Percentiles rank a stretch among this genome's conserved stretches.
Conservation (phyloP, 1,140 invertebrate species). For the Caerostris darwini region DNA sequence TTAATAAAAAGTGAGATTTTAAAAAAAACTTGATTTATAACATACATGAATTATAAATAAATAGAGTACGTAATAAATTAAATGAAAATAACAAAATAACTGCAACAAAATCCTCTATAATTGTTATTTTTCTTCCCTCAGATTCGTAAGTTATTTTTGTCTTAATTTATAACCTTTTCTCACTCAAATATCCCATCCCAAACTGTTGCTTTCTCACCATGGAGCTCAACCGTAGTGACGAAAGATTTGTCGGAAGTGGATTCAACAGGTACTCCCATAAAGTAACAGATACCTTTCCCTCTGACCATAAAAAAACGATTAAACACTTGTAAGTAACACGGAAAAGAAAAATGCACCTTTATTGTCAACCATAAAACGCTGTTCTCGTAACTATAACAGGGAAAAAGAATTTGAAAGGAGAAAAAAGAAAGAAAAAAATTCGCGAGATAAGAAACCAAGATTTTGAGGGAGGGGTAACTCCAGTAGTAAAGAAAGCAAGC, state of each 20-base stretch:
- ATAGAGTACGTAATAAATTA: too few species aligned
- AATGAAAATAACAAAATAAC: too few species aligned
- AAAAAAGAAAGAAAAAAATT: neutral
- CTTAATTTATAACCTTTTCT: too few species aligned
- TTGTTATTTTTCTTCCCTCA: too few species aligned
- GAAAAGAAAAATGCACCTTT: conserved; percentile 49
- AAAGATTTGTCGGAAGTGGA: neutral
- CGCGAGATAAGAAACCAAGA: conserved; percentile 69
- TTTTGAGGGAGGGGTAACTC: conserved; percentile 73
- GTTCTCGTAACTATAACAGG: conserved; percentile 65
- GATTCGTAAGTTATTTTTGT: too few species aligned
- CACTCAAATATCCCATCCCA: neutral
- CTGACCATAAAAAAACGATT: conserved; percentile 58
- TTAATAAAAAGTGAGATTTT: too few species aligned
- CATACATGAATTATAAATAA: too few species aligned
- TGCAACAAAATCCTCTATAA: too few species aligned
- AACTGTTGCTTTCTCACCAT: neutral
- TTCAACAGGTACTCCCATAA: conserved; percentile 49
- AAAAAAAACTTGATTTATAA: too few species aligned
- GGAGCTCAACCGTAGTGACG: neutral
- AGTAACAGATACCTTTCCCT: neutral
- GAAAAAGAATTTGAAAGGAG: conserved; percentile 33
- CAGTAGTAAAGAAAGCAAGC: conserved; percentile 68
- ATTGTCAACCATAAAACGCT: conserved; percentile 65
- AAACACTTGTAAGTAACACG: conserved; percentile 54